Evolutionary conservation across 2,113 vertebrate genomes (phyloP), one percentile per base, ranked within the genome.

Genomic region (Hippocampus abdominalis): DNA sequence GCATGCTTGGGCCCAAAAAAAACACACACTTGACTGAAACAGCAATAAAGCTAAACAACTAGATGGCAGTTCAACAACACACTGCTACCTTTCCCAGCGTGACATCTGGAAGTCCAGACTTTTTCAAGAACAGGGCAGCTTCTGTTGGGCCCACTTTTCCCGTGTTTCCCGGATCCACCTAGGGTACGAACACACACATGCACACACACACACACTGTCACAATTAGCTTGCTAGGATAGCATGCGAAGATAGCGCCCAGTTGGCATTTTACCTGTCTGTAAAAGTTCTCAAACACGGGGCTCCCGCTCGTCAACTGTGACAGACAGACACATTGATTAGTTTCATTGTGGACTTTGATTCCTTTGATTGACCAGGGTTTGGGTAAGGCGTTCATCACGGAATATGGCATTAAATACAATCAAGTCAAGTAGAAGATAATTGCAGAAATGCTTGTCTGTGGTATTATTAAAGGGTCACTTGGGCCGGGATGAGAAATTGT

Each of bases 41-140:
- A 1, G 9, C 1, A 57, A 57, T 4, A 25, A 4, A 23, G 20
- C 1, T 3, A 0, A 46, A 46, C 13, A 66, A 44, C 18, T 29
- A 48, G 5, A 44, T 8, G 27, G 15, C 2, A 3, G 40, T 7
- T 44, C n/a, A 5, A 39, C n/a, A 36, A 48, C 27, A 42, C 56
- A 60, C 11, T 40, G 83, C 25, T 88, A 99, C 97, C 93, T 98
- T 98, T 83, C 97, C 96, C 70, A 99, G 82, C n/a, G 92, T 90
- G 63, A 92, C 81, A 75, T 98, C 97, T 46, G 96, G 93, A 6
- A 99, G 94, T 7, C 96, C 95, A 0, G 97, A 99, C 76, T 96
- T 98, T 86, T 99, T 99, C 60, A 99, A 91, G 72, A 99, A 99
- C 64, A 98, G 88, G 0, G 97, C 97, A 42, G 96, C 97, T 85